phyloP scores from a whole-genome alignment of 2,113 vertebrate genomes.

The Acrocephalus kingi region DNA sequence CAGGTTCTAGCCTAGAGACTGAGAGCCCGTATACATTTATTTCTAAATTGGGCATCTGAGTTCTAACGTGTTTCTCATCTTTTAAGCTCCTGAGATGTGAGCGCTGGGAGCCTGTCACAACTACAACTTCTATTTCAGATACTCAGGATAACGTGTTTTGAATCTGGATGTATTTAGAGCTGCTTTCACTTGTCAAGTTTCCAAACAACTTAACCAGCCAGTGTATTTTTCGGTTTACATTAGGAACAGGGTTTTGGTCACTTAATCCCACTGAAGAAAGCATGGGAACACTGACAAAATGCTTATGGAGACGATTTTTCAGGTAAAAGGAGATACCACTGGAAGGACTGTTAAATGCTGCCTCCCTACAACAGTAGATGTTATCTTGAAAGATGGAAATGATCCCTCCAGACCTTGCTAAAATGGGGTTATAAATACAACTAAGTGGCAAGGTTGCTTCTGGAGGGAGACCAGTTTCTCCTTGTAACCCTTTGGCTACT shows the following conservation, averaged over 20 bases:
- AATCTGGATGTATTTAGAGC: background rate
- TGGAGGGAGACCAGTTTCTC: background rate
- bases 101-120: background rate
- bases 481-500: background rate
- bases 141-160: background rate
- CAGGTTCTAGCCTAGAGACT: background rate
- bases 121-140: conserved; percentile 12
- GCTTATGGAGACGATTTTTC: background rate
- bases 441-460: too few relatives aligned
- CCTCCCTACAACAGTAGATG: background rate
- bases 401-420: background rate
- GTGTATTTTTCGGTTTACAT: background rate
- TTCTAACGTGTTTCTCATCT: conserved; percentile 41
- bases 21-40: background rate
- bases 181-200: conserved; percentile 40
- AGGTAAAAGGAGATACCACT: background rate
- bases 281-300: background rate
- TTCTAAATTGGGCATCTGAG: conserved; percentile 11
- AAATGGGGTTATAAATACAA: too few relatives aligned
- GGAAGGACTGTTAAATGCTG: background rate
- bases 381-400: background rate
- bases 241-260: background rate
- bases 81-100: background rate
- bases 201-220: background rate
- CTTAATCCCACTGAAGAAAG: background rate